These are phyloP conservation scores for Tromatobia lineatoria DNA, from an alignment of 2,888 invertebrate genomes.

Conservation along the genomic window DNA sequence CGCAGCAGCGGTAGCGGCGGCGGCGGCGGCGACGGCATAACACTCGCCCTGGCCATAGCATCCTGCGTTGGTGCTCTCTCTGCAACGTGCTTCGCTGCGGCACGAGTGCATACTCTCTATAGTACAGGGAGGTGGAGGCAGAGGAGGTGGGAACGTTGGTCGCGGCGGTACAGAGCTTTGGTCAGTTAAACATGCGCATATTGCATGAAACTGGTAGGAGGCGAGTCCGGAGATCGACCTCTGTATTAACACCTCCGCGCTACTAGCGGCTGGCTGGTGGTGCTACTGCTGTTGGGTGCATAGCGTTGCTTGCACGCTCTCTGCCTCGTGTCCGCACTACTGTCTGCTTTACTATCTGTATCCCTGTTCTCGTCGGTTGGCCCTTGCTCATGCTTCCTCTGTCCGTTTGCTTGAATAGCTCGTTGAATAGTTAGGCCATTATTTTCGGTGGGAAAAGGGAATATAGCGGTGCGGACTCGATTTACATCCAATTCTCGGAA, in stretches of 20 bases:
- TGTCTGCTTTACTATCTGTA: constrained; percentile 71
- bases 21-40: constrained; percentile 33
- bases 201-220: constrained; percentile 85
- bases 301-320: constrained; percentile 61
- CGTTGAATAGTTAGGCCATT: constrained; percentile 81
- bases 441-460: constrained; percentile 80
- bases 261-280: constrained; percentile 66
- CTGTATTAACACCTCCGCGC: constrained; percentile 85
- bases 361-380: constrained; percentile 62
- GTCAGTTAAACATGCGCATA: constrained; percentile 86
- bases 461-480: constrained; percentile 72
- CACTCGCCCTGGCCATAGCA: constrained; percentile 49
- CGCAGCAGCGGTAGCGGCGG: constrained; percentile 3
- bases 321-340: constrained; percentile 40
- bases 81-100: constrained; percentile 40
- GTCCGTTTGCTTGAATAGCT: constrained; percentile 71
- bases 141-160: constrained; percentile 69
- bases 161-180: constrained; percentile 81
- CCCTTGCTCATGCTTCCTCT: constrained; percentile 54
- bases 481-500: constrained; percentile 73
- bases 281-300: constrained; percentile 65
- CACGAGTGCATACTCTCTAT: constrained; percentile 53
- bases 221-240: constrained; percentile 82
- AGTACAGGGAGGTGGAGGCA: constrained; percentile 71
- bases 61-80: constrained; percentile 47